Evolutionary conservation across 2,113 vertebrate species (phyloP).

Genomic region (Chloropsis hardwickii): DNA sequence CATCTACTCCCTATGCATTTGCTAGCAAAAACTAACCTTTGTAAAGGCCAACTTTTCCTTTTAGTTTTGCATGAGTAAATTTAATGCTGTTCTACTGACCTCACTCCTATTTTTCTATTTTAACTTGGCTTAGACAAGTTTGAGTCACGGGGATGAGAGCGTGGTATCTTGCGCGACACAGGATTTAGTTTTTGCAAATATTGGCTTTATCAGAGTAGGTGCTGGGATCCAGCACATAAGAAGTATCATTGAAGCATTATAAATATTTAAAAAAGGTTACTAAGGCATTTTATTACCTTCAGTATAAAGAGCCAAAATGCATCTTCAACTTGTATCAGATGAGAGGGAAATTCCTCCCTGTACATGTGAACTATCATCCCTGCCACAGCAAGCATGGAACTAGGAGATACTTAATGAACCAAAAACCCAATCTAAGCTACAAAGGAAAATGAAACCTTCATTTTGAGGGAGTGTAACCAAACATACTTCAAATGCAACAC

Average conservation of each 20-base stretch:
- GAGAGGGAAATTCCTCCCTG: background rate
- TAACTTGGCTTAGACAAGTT: background rate
- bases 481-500: background rate
- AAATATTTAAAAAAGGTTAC: background rate
- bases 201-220: background rate
- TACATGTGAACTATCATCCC: background rate
- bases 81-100: background rate
- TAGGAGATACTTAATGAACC: background rate
- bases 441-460: background rate
- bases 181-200: background rate
- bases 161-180: background rate
- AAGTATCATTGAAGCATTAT: background rate
- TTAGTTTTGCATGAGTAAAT: slow-evolving; percentile 3
- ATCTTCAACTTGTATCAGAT: background rate
- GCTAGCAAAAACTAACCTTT: slow-evolving; percentile 6
- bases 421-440: background rate
- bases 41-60: background rate
- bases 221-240: background rate
- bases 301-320: background rate
- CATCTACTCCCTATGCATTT: background rate
- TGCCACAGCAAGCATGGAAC: background rate
- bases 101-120: background rate
- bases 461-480: background rate
- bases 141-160: background rate
- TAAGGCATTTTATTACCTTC: background rate